A percentile compares a stretch with the other conserved stretches of the same genome.
Evolutionary conservation across 2,113 vertebrate species (phyloP).

Genomic region (Laticauda laticaudata): DNA sequence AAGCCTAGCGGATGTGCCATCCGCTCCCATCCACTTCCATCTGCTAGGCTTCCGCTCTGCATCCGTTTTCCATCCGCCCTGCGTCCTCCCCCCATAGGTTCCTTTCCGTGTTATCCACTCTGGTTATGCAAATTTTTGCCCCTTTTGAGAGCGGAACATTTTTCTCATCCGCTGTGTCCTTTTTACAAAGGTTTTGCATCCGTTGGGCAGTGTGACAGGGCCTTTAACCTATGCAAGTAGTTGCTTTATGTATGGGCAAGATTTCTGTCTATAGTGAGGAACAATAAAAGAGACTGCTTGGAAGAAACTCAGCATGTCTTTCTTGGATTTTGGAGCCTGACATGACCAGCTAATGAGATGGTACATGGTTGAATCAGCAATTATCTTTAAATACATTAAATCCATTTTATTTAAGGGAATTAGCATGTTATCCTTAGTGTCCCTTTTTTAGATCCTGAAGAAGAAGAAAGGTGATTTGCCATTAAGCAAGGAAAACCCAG

Average conservation of each 20-base stretch:
- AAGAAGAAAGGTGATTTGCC: background rate
- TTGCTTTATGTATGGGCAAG: background rate
- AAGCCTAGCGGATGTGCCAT: too few relatives aligned
- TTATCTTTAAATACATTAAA: background rate
- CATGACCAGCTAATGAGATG: background rate
- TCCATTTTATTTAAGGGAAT: background rate
- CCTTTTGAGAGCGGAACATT: too few relatives aligned
- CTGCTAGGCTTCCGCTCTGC: too few relatives aligned
- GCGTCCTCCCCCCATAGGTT: too few relatives aligned
- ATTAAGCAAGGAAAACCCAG: background rate
- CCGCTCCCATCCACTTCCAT: too few relatives aligned
- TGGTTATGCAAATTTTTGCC: too few relatives aligned
- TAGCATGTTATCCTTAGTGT: background rate
- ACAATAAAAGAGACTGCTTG: background rate
- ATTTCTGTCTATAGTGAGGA: background rate
- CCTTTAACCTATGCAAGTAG: background rate
- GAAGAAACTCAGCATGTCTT: background rate
- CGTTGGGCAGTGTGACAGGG: too few relatives aligned
- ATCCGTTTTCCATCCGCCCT: too few relatives aligned
- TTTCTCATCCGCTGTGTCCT: too few relatives aligned
- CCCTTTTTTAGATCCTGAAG: background rate
- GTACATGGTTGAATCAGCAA: background rate
- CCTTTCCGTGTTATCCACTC: too few relatives aligned
- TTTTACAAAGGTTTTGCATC: too few relatives aligned
- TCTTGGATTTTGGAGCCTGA: background rate